phyloP scores from a whole-genome alignment of 2,797 vertebrate genomes.

The Pangasius djambal region DNA sequence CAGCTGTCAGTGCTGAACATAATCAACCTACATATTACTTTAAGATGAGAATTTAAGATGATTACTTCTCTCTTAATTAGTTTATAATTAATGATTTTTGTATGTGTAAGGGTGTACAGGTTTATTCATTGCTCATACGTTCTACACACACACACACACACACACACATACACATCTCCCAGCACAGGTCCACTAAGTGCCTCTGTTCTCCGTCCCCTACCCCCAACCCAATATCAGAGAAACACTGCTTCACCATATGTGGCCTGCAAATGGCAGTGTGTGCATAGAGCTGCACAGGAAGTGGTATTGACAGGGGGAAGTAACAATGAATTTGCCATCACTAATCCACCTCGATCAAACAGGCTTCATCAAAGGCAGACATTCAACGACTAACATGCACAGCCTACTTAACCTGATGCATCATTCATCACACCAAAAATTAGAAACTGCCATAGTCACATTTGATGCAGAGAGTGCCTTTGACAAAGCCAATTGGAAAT shows the following conservation, averaged over 20 bases:
- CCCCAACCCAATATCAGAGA: not conserved
- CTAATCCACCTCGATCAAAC: not conserved
- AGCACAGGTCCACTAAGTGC: slow-evolving; percentile 15
- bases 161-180: not conserved
- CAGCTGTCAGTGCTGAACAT: not conserved
- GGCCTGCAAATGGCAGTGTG: slow-evolving; percentile 44
- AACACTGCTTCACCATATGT: slow-evolving; percentile 15
- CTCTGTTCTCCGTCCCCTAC: slow-evolving; percentile 55
- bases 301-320: slow-evolving; percentile 26
- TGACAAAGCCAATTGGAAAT: not conserved
- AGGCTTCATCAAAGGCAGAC: slow-evolving; percentile 10
- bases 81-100: not conserved
- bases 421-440: slow-evolving; percentile 11
- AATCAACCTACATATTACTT: not conserved
- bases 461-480: not conserved
- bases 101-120: not conserved
- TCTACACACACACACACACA: not conserved
- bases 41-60: slow-evolving; percentile 32
- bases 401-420: not conserved
- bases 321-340: not conserved
- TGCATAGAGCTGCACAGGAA: slow-evolving; percentile 27
- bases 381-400: not conserved
- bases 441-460: not conserved
- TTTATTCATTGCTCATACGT: not conserved
- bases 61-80: not conserved